Conservation (phyloP, 2,113 vertebrate genomes). For the Talpa occidentalis region DNA sequence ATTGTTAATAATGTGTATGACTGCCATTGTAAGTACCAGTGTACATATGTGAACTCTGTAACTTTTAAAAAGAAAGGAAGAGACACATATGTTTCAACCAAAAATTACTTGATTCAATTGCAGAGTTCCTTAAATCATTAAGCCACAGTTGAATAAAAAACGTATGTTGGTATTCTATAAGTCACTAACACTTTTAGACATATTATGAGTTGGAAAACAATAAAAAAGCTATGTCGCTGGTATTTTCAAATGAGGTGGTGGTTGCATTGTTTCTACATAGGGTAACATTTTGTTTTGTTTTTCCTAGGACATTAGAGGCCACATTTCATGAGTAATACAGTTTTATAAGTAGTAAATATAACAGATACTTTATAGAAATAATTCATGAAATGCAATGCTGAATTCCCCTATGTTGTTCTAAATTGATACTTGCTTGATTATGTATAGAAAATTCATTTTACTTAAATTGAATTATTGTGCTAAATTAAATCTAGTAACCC, state of each 20-base stretch:
- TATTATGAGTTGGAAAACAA: background rate
- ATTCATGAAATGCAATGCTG: slow-evolving; percentile 42
- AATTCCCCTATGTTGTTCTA: background rate
- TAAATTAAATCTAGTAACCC: background rate
- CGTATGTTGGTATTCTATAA: background rate
- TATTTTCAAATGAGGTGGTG: slow-evolving; percentile 40
- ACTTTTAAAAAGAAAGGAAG: slow-evolving; percentile 56
- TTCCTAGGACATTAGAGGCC: background rate
- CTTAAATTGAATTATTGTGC: background rate
- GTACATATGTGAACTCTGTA: slow-evolving; percentile 38
- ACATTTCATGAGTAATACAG: slow-evolving; percentile 20
- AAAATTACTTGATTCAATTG: slow-evolving; percentile 60
- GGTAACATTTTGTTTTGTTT: slow-evolving; percentile 46
- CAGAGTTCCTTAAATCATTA: slow-evolving; percentile 48
- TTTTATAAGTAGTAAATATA: slow-evolving; percentile 52
- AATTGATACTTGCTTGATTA: slow-evolving; percentile 5
- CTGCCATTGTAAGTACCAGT: slow-evolving; percentile 8
- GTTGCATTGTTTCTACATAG: slow-evolving; percentile 50
- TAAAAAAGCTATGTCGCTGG: background rate
- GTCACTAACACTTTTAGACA: background rate
- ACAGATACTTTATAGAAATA: slow-evolving; percentile 38
- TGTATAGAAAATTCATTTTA: slow-evolving; percentile 10
- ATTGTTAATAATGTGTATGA: slow-evolving; percentile 35
- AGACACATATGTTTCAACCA: slow-evolving; percentile 59
- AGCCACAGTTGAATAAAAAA: slow-evolving; percentile 65